Evolutionary conservation across 2,113 vertebrate genomes (phyloP).

Genomic region (Stomatorhinus ivindoensis): DNA sequence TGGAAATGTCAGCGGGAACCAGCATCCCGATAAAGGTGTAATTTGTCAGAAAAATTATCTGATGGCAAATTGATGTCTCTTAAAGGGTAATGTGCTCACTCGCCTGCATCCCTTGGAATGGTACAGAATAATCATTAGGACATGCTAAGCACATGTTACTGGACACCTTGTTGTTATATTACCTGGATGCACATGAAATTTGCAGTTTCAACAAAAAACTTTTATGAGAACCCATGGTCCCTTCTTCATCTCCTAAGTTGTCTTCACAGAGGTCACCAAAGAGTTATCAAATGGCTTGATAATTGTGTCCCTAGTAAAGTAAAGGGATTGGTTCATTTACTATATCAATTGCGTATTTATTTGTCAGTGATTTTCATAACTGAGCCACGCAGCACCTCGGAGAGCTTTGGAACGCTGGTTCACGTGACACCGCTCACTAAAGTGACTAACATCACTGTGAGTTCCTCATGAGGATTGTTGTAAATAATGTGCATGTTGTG

Average conservation of each 20-base stretch:
- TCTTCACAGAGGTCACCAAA: background rate
- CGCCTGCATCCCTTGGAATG: background rate
- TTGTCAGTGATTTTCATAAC: background rate
- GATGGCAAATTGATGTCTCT: background rate
- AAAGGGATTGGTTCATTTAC: background rate
- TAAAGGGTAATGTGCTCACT: background rate
- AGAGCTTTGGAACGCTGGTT: background rate
- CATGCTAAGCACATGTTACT: background rate
- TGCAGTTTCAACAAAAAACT: background rate
- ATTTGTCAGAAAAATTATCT: constrained; percentile 15
- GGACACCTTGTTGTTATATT: background rate
- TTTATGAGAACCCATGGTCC: background rate
- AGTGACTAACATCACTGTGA: background rate
- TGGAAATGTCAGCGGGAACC: constrained; percentile 7
- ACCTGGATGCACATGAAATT: background rate
- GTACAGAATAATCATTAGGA: background rate
- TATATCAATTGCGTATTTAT: background rate
- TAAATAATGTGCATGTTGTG: background rate
- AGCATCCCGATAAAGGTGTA: constrained; percentile 6
- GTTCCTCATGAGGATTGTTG: background rate
- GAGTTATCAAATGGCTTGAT: background rate
- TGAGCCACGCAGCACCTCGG: background rate
- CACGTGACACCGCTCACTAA: background rate
- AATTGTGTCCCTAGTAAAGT: background rate
- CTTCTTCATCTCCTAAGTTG: background rate